A percentile compares a stretch with the other conserved stretches of the same genome.
Conservation (phyloP, 2,797 vertebrate genomes). For the Sorex maritimensis region DNA sequence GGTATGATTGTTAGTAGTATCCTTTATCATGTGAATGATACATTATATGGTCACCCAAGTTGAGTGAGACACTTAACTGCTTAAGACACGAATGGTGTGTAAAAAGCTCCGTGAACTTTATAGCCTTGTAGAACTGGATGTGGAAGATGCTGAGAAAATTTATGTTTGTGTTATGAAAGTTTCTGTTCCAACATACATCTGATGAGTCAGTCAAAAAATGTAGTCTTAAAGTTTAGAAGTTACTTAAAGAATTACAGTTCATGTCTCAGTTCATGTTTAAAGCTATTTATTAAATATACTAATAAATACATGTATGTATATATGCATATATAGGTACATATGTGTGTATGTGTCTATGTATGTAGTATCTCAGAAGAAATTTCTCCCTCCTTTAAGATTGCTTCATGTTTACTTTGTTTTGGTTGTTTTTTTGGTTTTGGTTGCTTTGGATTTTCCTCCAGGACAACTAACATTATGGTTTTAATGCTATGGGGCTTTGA, state of each 20-base stretch:
- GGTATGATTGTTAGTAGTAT: neutral
- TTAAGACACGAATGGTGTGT: neutral
- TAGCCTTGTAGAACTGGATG: neutral
- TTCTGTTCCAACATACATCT: neutral
- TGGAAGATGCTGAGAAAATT: neutral
- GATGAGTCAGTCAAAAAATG: slow-evolving; percentile 15
- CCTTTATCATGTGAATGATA: neutral
- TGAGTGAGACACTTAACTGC: neutral
- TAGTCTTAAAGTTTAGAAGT: slow-evolving; percentile 32
- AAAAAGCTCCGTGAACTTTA: neutral
- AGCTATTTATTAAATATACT: too few relatives aligned
- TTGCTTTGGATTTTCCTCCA: slow-evolving; percentile 48
- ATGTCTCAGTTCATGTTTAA: too few relatives aligned
- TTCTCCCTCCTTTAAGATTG: neutral
- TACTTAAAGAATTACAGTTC: neutral
- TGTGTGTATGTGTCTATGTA: too few relatives aligned
- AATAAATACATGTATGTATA: too few relatives aligned
- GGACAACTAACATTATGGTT: neutral
- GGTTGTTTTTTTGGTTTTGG: slow-evolving; percentile 20
- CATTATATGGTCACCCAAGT: neutral
- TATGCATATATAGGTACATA: too few relatives aligned
- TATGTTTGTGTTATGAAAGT: slow-evolving; percentile 46
- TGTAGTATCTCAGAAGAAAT: neutral
- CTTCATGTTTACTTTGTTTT: neutral
- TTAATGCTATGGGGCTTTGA: slow-evolving; percentile 18